These are phyloP conservation scores for Ernsta delagoae DNA, from an alignment of 2,888 invertebrate genomes.

Conservation along the genomic window DNA sequence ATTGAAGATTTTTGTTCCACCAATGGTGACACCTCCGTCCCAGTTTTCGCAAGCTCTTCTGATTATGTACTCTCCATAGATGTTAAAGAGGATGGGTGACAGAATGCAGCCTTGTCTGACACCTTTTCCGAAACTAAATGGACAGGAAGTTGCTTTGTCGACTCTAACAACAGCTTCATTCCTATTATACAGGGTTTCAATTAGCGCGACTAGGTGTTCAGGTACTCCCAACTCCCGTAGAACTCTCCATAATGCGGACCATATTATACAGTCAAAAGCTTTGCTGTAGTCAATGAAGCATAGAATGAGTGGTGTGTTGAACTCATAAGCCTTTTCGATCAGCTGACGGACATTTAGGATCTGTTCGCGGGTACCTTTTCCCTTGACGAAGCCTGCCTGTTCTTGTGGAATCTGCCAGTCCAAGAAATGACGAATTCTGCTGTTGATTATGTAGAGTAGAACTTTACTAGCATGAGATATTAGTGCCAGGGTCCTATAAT, in stretches of 20 bases:
- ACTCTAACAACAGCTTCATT: too few species aligned
- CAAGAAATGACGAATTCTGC: not conserved
- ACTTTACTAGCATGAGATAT: slow-evolving; percentile 1
- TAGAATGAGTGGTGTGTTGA: not conserved
- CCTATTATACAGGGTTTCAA: too few species aligned
- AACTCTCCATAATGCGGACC: too few species aligned
- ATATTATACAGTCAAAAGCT: not conserved
- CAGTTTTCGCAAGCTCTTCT: not conserved
- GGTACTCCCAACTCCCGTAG: not conserved
- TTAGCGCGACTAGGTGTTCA: not conserved
- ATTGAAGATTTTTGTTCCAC: not conserved
- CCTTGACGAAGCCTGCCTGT: not conserved
- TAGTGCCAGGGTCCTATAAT: not conserved
- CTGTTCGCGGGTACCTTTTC: not conserved
- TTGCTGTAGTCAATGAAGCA: not conserved
- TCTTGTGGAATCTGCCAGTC: not conserved
- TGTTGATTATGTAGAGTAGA: not conserved
- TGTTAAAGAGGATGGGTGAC: not conserved
- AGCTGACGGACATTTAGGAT: not conserved
- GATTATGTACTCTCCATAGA: not conserved
- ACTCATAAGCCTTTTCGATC: not conserved
- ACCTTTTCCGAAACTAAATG: too few species aligned
- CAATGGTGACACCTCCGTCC: not conserved
- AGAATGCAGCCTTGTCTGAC: not conserved
- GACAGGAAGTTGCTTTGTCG: too few species aligned